Conservation (phyloP, 1,140 invertebrate species). For the Platorchestia sp. region DNA sequence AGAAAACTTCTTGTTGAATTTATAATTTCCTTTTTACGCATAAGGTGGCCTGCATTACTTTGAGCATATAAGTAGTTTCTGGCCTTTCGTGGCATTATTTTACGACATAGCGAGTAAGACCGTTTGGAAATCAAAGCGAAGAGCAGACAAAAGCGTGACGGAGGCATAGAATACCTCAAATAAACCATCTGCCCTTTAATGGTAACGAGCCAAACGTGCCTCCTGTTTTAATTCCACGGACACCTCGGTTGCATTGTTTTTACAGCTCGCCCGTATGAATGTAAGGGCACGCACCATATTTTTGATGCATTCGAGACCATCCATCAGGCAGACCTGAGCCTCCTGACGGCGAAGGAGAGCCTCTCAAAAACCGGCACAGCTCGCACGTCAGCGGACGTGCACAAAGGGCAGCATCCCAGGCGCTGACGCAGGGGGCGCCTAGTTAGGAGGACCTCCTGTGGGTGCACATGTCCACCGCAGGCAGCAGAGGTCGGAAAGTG, state of each 20-base stretch:
- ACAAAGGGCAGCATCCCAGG: not conserved
- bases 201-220: not conserved
- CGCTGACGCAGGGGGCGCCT: not conserved
- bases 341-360: not conserved
- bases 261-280: not conserved
- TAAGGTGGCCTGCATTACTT: not conserved
- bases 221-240: not conserved
- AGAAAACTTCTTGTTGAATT: not conserved
- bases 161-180: not conserved
- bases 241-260: not conserved
- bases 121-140: not conserved
- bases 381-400: not conserved
- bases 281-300: not conserved
- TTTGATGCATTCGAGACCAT: not conserved
- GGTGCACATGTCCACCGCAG: not conserved
- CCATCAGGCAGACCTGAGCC: not conserved
- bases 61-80: not conserved
- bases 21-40: too few species aligned
- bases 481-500: not conserved
- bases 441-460: not conserved
- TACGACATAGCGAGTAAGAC: not conserved
- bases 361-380: not conserved
- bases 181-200: not conserved
- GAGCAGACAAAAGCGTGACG: not conserved
- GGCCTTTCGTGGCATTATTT: not conserved